Evolutionary conservation across 1,140 invertebrate genomes (phyloP).

Genomic region (Lamellibrachia luymesi): DNA sequence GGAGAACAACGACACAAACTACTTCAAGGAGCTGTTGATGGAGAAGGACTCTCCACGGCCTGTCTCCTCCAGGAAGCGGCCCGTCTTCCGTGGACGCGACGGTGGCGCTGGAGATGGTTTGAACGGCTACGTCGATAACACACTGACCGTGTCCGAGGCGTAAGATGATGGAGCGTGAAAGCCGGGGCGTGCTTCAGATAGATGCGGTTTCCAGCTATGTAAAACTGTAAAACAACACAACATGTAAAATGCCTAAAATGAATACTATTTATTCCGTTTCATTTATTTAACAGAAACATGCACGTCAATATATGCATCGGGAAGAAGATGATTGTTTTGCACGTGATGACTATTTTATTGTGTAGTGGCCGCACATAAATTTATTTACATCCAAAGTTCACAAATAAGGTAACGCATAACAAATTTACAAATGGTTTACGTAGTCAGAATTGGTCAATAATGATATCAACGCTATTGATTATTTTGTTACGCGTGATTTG

Average conservation of each 20-base stretch:
- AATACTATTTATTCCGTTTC: background rate
- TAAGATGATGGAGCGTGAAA: background rate
- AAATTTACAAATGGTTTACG: no score
- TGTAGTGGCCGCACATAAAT: no score
- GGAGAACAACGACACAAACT: background rate
- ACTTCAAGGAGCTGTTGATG: background rate
- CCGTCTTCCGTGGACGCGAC: background rate
- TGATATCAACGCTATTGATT: no score
- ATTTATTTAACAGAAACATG: background rate
- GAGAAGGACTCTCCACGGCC: background rate
- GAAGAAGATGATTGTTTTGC: no score
- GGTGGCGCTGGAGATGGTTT: background rate
- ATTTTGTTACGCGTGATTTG: no score
- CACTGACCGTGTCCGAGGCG: background rate
- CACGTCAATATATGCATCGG: background rate
- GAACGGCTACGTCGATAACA: background rate
- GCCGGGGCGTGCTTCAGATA: background rate
- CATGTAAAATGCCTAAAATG: background rate
- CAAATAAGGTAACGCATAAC: no score
- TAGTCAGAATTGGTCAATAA: no score
- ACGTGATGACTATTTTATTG: no score
- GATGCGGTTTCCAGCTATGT: background rate
- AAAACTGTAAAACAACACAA: background rate
- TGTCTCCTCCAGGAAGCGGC: background rate
- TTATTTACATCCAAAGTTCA: no score